Base-by-base conservation (phyloP, 2,113 vertebrate genomes). In the Oncorhynchus mykiss region DNA sequence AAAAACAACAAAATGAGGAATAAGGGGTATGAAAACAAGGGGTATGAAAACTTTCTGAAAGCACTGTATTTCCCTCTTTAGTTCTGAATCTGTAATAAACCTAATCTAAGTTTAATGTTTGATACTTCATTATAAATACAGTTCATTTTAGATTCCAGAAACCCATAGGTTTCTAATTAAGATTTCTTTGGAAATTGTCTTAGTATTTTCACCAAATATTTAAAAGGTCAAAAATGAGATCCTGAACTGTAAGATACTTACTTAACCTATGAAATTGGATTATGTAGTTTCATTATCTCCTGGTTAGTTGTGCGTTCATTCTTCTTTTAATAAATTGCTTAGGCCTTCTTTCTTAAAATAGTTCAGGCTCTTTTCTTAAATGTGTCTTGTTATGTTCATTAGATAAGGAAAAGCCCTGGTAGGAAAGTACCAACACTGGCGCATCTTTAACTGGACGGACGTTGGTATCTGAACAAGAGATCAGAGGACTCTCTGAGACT, bases 401-500 rank as follows among this genome's bases (percentile, higher is more conserved):
- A 67, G 6, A 54, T 54, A 11, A 57, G 51, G 45, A 27, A 51
- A 29, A 31, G 16, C 48, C 7, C 60, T 6, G 12, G 59, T 65
- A 22, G 60, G 31, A 9, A 34, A 2, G 39, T 48, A 29, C 34
- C 34, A 49, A 49, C n/a, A 60, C 27, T 57, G 65, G 64, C 18
- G 29, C 73, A 75, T 75, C 27, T 75, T 72, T 72, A 24, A 65
- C 62, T 34, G 13, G 62, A 72, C 4, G 13, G 24, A 57, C 51
- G 54, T 14, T 6, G 54, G 69, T 60, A 16, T n/a, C 27, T 16
- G 31, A 27, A 54, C 18, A 68, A 31, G 64, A 57, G 24, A 76
- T 72, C 54, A n/a, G 31, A 62, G 75, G 48, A 34, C 64, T 57
- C 24, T 54, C 22, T 45, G 39, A 64, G 12, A 74, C 45, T 14